Percentiles rank a stretch among this genome's conserved stretches.
Conservation (phyloP, 2,888 invertebrate genomes). For the Psylliodes chrysocephalus region DNA sequence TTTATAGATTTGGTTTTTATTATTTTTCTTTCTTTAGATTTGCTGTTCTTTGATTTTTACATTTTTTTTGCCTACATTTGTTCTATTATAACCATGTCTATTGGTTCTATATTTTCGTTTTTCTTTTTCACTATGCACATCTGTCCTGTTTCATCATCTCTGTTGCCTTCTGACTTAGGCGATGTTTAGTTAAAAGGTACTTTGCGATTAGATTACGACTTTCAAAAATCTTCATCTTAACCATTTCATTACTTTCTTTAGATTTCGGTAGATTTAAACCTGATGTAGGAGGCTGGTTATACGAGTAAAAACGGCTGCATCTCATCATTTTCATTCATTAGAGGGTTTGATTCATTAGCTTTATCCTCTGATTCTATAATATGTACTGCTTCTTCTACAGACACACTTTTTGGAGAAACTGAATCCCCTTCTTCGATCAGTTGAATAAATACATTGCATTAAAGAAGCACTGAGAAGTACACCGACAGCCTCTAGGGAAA, state of each 20-base stretch:
- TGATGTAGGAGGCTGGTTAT: neutral
- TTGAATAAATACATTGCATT: neutral
- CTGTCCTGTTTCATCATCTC: no score
- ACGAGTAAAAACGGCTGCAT: neutral
- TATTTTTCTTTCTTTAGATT: no score
- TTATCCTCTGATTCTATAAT: no score
- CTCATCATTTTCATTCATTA: neutral
- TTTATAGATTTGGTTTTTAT: no score
- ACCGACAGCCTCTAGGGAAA: no score
- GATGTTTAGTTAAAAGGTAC: neutral
- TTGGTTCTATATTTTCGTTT: no score
- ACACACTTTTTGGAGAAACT: slow-evolving; percentile 1
- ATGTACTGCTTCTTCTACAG: neutral
- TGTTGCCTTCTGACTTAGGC: no score
- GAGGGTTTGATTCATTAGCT: neutral
- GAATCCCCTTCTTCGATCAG: neutral
- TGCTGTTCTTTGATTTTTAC: no score
- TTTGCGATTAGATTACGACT: neutral
- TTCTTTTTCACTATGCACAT: no score
- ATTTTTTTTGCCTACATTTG: no score
- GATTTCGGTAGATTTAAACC: slow-evolving; percentile 3
- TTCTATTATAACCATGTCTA: no score
- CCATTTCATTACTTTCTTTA: neutral
- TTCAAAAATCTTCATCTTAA: neutral
- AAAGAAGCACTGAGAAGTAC: no score